Evolutionary conservation across 2,888 invertebrate genomes (phyloP).

Genomic region (Dromius quadrimaculatus): DNA sequence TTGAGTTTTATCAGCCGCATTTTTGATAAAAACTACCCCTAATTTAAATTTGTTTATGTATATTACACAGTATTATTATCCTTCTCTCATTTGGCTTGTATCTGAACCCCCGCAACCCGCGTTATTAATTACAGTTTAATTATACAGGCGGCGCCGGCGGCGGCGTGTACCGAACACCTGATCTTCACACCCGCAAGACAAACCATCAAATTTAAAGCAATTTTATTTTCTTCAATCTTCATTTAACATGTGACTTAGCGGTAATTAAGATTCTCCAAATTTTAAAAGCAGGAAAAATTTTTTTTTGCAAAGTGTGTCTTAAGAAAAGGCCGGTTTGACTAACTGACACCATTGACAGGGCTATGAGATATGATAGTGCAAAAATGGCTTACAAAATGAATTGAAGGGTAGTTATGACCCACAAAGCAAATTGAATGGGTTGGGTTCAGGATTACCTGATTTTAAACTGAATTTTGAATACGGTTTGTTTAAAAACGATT

Average conservation of each 20-base stretch:
- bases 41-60: background rate
- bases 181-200: conserved; percentile 15
- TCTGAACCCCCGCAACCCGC: background rate
- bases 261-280: conserved; percentile 7
- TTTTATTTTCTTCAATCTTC: conserved; percentile 7
- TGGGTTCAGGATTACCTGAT: conserved; percentile 30
- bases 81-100: background rate
- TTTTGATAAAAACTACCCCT: no score
- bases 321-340: conserved; percentile 12
- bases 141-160: conserved; percentile 14
- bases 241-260: background rate
- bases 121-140: conserved; percentile 35
- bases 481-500: conserved; percentile 10
- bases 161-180: conserved; percentile 15
- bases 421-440: conserved; percentile 40
- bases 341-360: conserved; percentile 26
- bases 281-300: no score
- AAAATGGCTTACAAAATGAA: background rate
- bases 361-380: conserved; percentile 29
- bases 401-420: conserved; percentile 24
- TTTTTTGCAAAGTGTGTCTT: no score
- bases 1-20: no score
- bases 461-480: conserved; percentile 6
- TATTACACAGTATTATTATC: background rate
- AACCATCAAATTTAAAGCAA: conserved; percentile 3